Evolutionary conservation across 2,797 vertebrate genomes (phyloP), one percentile per base, ranked within the genome.

Genomic region (Limnodromus scolopaceus): DNA sequence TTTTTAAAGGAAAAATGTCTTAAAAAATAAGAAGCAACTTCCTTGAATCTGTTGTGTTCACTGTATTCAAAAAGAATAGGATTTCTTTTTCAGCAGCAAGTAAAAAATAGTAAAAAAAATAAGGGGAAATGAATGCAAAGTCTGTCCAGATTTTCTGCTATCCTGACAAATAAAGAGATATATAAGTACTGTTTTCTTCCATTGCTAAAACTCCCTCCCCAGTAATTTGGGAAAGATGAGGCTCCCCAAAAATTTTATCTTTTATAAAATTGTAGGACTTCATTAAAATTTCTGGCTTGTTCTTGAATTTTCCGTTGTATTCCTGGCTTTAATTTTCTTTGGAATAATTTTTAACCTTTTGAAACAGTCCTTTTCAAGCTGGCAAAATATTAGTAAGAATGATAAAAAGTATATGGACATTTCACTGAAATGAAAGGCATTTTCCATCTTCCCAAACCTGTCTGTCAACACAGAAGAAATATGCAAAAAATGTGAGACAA

Each of bases 401-500:
- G 30, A 83, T 66, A 64, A 76, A 87, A 89, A 64, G 5, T 84
- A 58, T 87, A 76, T 43, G 38, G 57, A 51, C 69, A 25, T 84
- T 85, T 94, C 46, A 93, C 13, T 69, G 46, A 63, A 96, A 92
- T 20, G 39, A 92, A 94, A 94, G 32, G 60, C 43, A 77, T 24
- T 94, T 94, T 96, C 92, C 51, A 72, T 96, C 89, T 93, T 94
- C 66, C 28, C 78, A 87, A 90, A 92, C 70, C 53, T 95, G 85
- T 84, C 92, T 95, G 92, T 92, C 92, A 94, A 88, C 90, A 92
- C 34, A 90, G 79, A 88, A 87, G 55, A 96, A 93, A 90, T 89
- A 95, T 91, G 82, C 2, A 77, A 95, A 97, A 93, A 95, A 96
- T 90, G 79, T 94, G 89, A 94, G 85, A 86, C 77, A 95, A 95